Base-by-base conservation (phyloP, 2,888 invertebrate genomes). In the Fabriciana adippe region DNA sequence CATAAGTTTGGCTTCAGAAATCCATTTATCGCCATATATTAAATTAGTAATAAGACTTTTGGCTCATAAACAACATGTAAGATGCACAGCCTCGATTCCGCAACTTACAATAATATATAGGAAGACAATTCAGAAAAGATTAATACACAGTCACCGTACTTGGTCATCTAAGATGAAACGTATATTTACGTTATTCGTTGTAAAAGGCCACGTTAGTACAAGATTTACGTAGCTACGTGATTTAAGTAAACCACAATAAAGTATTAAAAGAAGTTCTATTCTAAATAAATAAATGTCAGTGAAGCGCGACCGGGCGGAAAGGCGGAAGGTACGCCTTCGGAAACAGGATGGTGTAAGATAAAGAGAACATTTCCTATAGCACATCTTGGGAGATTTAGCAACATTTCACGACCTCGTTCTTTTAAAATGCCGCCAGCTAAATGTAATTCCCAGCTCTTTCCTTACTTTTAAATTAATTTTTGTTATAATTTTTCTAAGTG, bases 321-420 rank as follows among this genome's bases (percentile, higher is more conserved):
- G 83, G 81, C 89, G 90, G 91, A 89, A 90, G 88, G 85, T 87
- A 80, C 83, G 86, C 81, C 85, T 89, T 75, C 86, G 90, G 90
- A 89, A 90, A 85, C 86, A 84, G 90, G 90, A 90, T 90, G 90
- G 90, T 90, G 87, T 89, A 90, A 92, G 92, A 92, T 91, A 91
- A 91, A 91, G 92, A 86, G 90, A 90, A 92, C 90, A 90, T 91
- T 91, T 91, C 92, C 92, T 90, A 87, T 88, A 14, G 51, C 50
- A 61, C 87, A 87, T 86, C 89, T 88, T 82, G 85, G 82, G 84
- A 78, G 78, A 76, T 79, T 78, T 90, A 90, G 83, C 87, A 90
- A 88, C 89, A 88, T 89, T 88, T 84, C 84, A 79, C 78, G 79
- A 78, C 77, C 79, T 78, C 79, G 81, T 80, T 82, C 81, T 81